These are phyloP conservation scores for Chaetodon trifascialis DNA, from an alignment of 2,113 vertebrate genomes.

Conservation along the genomic window DNA sequence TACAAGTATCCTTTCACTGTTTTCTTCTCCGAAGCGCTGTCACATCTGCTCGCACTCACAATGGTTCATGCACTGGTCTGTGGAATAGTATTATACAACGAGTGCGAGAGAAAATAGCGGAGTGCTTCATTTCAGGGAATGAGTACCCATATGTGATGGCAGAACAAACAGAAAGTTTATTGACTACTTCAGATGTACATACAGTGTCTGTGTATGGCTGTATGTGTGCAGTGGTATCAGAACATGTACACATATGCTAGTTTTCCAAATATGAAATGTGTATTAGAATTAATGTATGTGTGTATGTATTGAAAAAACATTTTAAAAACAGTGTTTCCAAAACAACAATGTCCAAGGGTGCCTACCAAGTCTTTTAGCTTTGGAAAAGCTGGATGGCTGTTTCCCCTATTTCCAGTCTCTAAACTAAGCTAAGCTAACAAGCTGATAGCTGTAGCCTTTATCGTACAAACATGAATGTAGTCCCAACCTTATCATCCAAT, in stretches of 20 bases:
- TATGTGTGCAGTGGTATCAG: not conserved
- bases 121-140: slow-evolving; percentile 28
- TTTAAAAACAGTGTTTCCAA: not conserved
- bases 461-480: not conserved
- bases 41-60: slow-evolving; percentile 42
- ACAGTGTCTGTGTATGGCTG: not conserved
- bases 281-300: not conserved
- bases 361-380: no score
- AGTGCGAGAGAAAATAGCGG: slow-evolving; percentile 5
- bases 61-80: slow-evolving; percentile 44
- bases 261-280: not conserved
- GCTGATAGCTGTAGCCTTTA: not conserved
- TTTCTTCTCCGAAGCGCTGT: slow-evolving; percentile 37
- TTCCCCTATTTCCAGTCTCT: not conserved
- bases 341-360: no score
- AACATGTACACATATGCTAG: not conserved
- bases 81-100: slow-evolving; percentile 7
- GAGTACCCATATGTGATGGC: not conserved
- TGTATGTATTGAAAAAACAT: not conserved
- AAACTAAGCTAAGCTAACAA: slow-evolving; percentile 3
- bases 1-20: slow-evolving; percentile 89
- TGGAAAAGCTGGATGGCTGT: no score
- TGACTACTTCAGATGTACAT: not conserved
- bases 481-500: not conserved
- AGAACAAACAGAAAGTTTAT: slow-evolving; percentile 24